A percentile compares a stretch with the other conserved stretches of the same genome.
Conservation (phyloP, 1,140 invertebrate genomes). For the Drosophila auraria region DNA sequence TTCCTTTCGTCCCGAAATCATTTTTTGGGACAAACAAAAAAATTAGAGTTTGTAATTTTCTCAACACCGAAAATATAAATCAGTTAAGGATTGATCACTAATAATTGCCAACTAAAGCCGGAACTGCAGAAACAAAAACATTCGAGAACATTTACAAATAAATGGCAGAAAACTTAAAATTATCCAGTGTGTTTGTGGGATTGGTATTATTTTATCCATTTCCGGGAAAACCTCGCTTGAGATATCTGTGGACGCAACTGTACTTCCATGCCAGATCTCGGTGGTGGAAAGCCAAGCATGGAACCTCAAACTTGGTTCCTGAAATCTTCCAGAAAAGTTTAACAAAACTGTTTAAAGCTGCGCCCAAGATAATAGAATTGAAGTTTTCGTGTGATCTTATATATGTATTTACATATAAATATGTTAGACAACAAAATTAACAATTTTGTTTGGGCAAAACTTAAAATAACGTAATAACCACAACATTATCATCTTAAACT, state of each 20-base stretch:
- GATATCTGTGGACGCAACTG: background rate
- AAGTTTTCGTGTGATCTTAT: no score
- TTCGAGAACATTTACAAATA: slow-evolving; percentile 77
- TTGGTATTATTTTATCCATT: slow-evolving; percentile 31
- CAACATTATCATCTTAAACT: no score
- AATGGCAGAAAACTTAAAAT: slow-evolving; percentile 45
- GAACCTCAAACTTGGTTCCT: background rate
- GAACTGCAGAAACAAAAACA: slow-evolving; percentile 51
- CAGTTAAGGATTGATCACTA: slow-evolving; percentile 19
- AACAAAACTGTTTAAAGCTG: background rate
- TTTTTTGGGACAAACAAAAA: slow-evolving; percentile 4
- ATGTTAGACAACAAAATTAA: no score
- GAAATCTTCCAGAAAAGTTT: slow-evolving; percentile 10
- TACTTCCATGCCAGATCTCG: background rate
- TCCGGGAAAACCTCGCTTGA: slow-evolving; percentile 20
- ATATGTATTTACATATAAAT: no score
- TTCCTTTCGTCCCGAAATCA: slow-evolving; percentile 1
- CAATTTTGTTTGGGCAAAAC: no score
- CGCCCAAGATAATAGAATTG: background rate
- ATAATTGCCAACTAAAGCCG: slow-evolving; percentile 20
- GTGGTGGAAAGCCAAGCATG: background rate
- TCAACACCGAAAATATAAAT: slow-evolving; percentile 15
- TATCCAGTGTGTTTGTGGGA: slow-evolving; percentile 26
- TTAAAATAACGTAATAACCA: no score
- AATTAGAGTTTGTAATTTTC: slow-evolving; percentile 2